Evolutionary conservation across 2,888 invertebrate species (phyloP).

Genomic region (Nymphalis c-album): DNA sequence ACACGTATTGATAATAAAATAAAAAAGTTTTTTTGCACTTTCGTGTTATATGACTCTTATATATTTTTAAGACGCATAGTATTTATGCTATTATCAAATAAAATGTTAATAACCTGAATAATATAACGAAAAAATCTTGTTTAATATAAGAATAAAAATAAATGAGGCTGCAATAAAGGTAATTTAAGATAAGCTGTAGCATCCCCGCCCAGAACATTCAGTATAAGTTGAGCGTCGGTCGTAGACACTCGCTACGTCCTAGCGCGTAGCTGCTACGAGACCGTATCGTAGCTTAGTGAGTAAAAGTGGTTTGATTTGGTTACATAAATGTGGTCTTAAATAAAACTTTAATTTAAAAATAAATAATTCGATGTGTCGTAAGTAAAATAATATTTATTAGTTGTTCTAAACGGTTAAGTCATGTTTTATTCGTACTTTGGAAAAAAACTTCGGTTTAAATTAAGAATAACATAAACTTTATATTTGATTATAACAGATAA

Average conservation of each 20-base stretch:
- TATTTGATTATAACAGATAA: too few species aligned
- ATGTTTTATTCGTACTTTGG: too few species aligned
- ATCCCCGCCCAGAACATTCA: conserved; percentile 29
- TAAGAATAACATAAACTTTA: too few species aligned
- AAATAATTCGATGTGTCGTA: conserved; percentile 16
- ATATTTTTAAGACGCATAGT: too few species aligned
- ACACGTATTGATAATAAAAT: too few species aligned
- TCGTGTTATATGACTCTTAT: too few species aligned
- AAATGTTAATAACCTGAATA: not conserved
- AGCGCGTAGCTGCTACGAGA: conserved; percentile 47
- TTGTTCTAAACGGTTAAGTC: not conserved
- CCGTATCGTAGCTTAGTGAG: conserved; percentile 24
- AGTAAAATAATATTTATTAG: conserved; percentile 14
- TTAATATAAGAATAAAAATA: conserved; percentile 2
- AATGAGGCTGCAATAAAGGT: conserved; percentile 23
- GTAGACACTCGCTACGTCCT: conserved; percentile 57
- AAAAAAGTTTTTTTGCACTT: too few species aligned
- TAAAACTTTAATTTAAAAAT: conserved; percentile 12
- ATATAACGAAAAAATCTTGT: not conserved
- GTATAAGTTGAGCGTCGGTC: conserved; percentile 39
- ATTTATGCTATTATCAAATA: not conserved
- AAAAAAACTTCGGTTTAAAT: too few species aligned
- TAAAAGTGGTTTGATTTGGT: conserved; percentile 39
- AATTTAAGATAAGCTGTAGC: conserved; percentile 42
- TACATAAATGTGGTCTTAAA: conserved; percentile 29